Conservation (phyloP, 2,888 invertebrate genomes). For the Neocrepidodera transversa region DNA sequence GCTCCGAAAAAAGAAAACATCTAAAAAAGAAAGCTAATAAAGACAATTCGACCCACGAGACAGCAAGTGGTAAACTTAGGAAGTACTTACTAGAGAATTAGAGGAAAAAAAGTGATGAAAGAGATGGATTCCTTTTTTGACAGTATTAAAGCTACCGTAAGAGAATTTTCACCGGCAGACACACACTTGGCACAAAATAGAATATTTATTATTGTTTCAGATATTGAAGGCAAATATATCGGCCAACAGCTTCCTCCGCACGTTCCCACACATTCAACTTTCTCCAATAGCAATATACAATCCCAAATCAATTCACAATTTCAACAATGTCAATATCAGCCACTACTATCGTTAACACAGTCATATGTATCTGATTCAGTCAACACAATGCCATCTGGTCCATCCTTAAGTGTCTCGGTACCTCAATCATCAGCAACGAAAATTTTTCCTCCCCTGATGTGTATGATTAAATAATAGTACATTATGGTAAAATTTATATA, state of each 20-base stretch:
- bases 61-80: conserved; percentile 9
- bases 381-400: no score
- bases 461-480: no score
- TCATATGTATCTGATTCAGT: no score
- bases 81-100: conserved; percentile 15
- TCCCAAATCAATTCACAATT: no score
- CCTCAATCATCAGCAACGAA: no score
- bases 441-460: no score
- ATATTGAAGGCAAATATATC: no score
- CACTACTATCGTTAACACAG: no score
- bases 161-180: conserved; percentile 15
- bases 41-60: conserved; percentile 5
- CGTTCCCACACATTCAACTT: conserved; percentile 12
- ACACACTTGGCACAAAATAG: conserved; percentile 4
- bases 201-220: conserved; percentile 12
- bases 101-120: conserved; percentile 11
- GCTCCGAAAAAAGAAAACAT: no score
- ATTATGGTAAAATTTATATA: no score
- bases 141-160: conserved; percentile 10
- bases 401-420: no score
- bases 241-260: conserved; percentile 5
- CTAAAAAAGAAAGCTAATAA: conserved; percentile 13
- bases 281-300: not conserved
- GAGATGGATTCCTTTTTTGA: conserved; percentile 17
- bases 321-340: no score